Percentiles rank a stretch among this genome's conserved stretches.
Evolutionary conservation across 2,888 invertebrate species (phyloP).

Genomic region (Acronicta psi): DNA sequence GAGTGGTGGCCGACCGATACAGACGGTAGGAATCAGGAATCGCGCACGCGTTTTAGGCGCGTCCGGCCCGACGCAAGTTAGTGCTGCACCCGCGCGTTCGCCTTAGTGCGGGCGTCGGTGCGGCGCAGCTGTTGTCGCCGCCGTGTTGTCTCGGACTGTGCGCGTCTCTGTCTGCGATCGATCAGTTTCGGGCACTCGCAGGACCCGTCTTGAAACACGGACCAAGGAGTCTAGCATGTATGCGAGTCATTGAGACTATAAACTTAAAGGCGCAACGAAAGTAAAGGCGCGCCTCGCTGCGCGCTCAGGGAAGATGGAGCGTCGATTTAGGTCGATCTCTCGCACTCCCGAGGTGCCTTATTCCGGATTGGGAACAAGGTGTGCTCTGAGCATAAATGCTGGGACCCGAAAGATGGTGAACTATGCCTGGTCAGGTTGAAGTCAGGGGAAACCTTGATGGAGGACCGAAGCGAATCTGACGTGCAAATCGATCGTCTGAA

Average conservation of each 20-base stretch:
- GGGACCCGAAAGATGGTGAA: slow-evolving; percentile 93
- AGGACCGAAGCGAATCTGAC: slow-evolving; percentile 93
- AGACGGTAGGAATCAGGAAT: slow-evolving; percentile 54
- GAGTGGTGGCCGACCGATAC: slow-evolving; percentile 29
- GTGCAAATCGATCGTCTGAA: slow-evolving; percentile 94
- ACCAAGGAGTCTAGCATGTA: slow-evolving; percentile 86
- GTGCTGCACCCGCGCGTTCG: slow-evolving; percentile 64
- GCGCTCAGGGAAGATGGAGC: slow-evolving; percentile 82
- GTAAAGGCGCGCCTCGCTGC: slow-evolving; percentile 82
- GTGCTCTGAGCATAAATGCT: slow-evolving; percentile 91
- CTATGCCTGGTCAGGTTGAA: slow-evolving; percentile 92
- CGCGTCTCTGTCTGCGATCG: slow-evolving; percentile 73
- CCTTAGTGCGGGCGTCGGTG: slow-evolving; percentile 67
- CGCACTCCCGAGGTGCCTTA: slow-evolving; percentile 90
- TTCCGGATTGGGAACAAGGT: slow-evolving; percentile 79
- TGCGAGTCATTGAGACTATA: slow-evolving; percentile 91
- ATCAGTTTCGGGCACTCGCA: slow-evolving; percentile 83
- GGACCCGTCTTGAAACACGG: slow-evolving; percentile 91
- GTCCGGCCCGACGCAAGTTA: slow-evolving; percentile 67
- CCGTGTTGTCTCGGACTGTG: slow-evolving; percentile 70
- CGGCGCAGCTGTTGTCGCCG: slow-evolving; percentile 61
- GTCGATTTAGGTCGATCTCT: slow-evolving; percentile 71
- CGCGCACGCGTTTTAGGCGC: slow-evolving; percentile 66
- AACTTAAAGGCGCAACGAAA: slow-evolving; percentile 91
- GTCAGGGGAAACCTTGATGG: slow-evolving; percentile 92